phyloP scores from a whole-genome alignment of 2,113 vertebrate genomes.

The Brachirus orientalis region DNA sequence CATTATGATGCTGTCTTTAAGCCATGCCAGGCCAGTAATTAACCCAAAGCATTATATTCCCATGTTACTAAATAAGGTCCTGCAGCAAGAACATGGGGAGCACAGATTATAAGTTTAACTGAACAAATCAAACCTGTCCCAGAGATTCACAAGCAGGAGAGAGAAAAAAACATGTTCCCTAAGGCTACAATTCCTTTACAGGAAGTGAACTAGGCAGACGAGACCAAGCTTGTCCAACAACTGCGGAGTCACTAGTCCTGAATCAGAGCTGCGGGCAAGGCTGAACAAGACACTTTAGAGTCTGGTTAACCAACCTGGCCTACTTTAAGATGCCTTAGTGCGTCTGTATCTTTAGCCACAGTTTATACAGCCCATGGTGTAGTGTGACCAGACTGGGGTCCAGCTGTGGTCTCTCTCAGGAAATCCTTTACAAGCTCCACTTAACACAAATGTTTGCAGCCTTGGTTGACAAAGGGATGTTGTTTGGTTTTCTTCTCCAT shows the following conservation, averaged over 20 bases:
- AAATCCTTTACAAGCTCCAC: neutral
- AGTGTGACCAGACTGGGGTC: slow-evolving; percentile 22
- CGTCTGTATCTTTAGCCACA: slow-evolving; percentile 30
- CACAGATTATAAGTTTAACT: slow-evolving; percentile 13
- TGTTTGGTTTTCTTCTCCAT: neutral
- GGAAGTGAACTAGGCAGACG: slow-evolving; percentile 48
- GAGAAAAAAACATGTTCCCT: slow-evolving; percentile 22
- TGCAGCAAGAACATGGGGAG: neutral
- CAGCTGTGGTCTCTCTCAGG: slow-evolving; percentile 13
- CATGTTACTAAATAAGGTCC: slow-evolving; percentile 7
- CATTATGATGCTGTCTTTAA: slow-evolving; percentile 27
- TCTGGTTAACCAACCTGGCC: slow-evolving; percentile 56
- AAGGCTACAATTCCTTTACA: slow-evolving; percentile 41
- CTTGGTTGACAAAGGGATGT: neutral
- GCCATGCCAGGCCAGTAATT: slow-evolving; percentile 6
- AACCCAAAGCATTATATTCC: slow-evolving; percentile 1
- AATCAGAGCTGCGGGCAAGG: slow-evolving; percentile 24
- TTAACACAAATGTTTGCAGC: neutral
- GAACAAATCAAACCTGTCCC: slow-evolving; percentile 10
- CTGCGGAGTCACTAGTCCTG: slow-evolving; percentile 13
- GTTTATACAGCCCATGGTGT: slow-evolving; percentile 33
- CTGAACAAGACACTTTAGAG: slow-evolving; percentile 26
- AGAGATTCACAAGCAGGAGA: neutral
- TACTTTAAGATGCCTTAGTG: slow-evolving; percentile 9
- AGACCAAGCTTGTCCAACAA: slow-evolving; percentile 45